Base-by-base conservation (phyloP, 2,888 invertebrate genomes). In the Heterodera filipjevi region DNA sequence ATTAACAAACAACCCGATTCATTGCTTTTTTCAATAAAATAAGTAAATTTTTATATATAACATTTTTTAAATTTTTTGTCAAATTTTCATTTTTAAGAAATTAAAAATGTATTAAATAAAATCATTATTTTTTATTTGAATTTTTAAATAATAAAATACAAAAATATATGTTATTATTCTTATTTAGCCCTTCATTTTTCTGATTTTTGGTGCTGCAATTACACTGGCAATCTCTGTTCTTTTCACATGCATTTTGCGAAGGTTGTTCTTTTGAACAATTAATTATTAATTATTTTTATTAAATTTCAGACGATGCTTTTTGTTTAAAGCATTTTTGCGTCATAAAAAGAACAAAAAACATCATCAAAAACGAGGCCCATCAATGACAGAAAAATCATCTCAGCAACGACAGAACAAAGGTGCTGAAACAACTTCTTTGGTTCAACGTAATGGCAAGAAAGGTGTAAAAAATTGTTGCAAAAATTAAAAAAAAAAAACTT, bases 301-400 rank as follows among this genome's bases (percentile, higher is more conserved):
- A 3, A 82, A n/a, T 33, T 81, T 84, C 10, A 82, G 79, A 35
- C 76, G 77, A 22, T 82, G 84, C 66, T 49, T 66, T 30, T 72
- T 79, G 44, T 79, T 79, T 64, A 79, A 79, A 78, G 71, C 68
- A 19, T 71, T 78, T 53, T 77, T 77, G 30, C 53, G 49, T 16
- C 59, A 49, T 27, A 32, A 77, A 33, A 44, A 71, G 77, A 73
- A 68, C 76, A 78, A 87, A 85, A 81, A 86, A 86, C 71, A 81
- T 82, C 70, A 84, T 84, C 79, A 87, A 87, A 85, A 84, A 81
- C 83, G 77, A 84, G 82, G 81, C 85, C 82, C 78, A 85, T 84
- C 81, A 84, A 82, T 78, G 53, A 27, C 68, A 27, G 59, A 49
- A 32, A 79, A 71, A 30, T 39, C 39, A n/a, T 16, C 32, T 3